Evolutionary conservation across 2,888 invertebrate genomes (phyloP).

Genomic region (Coleophora deauratella): DNA sequence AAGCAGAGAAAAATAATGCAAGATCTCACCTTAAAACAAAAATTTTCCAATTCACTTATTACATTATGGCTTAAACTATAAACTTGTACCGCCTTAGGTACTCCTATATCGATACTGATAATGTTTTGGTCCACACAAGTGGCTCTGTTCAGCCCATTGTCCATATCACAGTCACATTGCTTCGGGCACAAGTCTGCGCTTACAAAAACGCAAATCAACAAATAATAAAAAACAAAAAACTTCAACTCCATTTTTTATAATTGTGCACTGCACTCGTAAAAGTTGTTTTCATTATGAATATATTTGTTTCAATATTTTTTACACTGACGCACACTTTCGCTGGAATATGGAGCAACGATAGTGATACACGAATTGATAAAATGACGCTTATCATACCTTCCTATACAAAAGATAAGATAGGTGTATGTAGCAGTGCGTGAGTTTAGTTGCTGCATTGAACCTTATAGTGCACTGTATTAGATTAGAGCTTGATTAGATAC

Average conservation of each 20-base stretch:
- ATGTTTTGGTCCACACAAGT: slow-evolving; percentile 73
- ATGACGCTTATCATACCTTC: slow-evolving; percentile 42
- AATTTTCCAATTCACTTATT: slow-evolving; percentile 75
- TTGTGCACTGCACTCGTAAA: slow-evolving; percentile 15
- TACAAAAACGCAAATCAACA: slow-evolving; percentile 17
- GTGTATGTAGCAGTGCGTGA: slow-evolving; percentile 14
- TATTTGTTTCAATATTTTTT: slow-evolving; percentile 20
- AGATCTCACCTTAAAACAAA: slow-evolving; percentile 77
- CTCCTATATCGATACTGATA: slow-evolving; percentile 72
- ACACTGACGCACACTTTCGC: slow-evolving; percentile 34
- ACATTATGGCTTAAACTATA: slow-evolving; percentile 76
- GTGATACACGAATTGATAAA: slow-evolving; percentile 41
- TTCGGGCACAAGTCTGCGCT: slow-evolving; percentile 56
- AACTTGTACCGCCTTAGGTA: slow-evolving; percentile 73
- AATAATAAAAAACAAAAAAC: slow-evolving; percentile 23
- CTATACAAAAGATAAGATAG: slow-evolving; percentile 42
- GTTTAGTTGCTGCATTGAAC: too few relatives aligned
- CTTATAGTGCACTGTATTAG: too few relatives aligned
- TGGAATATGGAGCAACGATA: slow-evolving; percentile 45
- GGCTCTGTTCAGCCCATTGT: slow-evolving; percentile 63
- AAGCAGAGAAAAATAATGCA: too few relatives aligned
- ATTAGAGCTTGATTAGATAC: too few relatives aligned
- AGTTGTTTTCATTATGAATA: slow-evolving; percentile 40
- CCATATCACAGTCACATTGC: slow-evolving; percentile 71
- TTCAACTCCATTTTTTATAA: slow-evolving; percentile 44